Conservation (phyloP, 2,113 vertebrate species). For the Anoplopoma fimbria region DNA sequence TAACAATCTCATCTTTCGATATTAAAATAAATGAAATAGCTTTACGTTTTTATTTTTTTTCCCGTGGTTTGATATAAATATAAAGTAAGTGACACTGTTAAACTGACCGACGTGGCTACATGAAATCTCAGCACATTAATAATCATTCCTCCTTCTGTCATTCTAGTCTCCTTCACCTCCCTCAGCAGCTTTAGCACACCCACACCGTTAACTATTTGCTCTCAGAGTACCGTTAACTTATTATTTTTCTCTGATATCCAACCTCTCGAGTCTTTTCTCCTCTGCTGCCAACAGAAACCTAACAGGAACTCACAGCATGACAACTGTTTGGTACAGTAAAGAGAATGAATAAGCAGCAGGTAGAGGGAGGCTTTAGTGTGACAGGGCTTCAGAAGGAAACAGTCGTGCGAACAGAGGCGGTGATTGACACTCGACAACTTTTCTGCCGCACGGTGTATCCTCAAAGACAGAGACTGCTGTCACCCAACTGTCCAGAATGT, state of each 20-base stretch:
- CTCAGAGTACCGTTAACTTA: background rate
- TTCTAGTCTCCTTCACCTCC: background rate
- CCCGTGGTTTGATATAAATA: background rate
- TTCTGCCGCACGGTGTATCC: conserved; percentile 29
- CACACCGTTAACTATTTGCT: conserved; percentile 4
- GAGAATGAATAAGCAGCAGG: conserved; percentile 40
- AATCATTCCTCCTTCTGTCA: conserved; percentile 1
- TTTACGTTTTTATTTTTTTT: background rate
- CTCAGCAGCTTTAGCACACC: background rate
- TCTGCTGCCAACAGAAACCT: conserved; percentile 5
- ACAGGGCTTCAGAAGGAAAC: conserved; percentile 45
- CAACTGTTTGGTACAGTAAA: conserved; percentile 1
- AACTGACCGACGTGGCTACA: background rate
- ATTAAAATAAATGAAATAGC: background rate
- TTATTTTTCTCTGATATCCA: conserved; percentile 6
- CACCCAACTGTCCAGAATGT: conserved; percentile 43
- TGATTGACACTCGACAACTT: conserved; percentile 61
- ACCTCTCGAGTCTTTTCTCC: background rate
- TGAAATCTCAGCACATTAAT: conserved; percentile 25
- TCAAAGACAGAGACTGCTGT: conserved; percentile 56
- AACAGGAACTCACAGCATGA: conserved; percentile 14
- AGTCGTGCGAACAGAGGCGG: conserved; percentile 26
- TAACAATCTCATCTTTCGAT: background rate
- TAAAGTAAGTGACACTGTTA: background rate
- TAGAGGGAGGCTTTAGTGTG: conserved; percentile 12